A percentile compares a stretch with the other conserved stretches of the same genome.
phyloP scores from a whole-genome alignment of 2,113 vertebrate species.

The Nannobrachium achirus region DNA sequence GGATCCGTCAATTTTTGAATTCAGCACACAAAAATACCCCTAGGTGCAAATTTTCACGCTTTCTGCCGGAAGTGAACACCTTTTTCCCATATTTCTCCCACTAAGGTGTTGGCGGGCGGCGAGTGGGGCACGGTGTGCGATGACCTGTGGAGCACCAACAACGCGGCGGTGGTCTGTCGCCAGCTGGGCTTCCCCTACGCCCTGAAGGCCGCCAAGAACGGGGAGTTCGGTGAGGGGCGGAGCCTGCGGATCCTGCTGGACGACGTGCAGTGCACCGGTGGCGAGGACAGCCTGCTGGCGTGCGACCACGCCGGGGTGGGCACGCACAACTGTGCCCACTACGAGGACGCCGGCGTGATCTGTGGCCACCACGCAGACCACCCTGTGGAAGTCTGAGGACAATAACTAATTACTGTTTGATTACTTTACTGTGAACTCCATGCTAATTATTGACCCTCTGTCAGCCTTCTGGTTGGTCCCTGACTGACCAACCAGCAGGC shows the following conservation, averaged over 20 bases:
- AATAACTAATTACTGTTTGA: no score
- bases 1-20: no score
- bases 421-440: neutral
- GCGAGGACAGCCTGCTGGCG: constrained; percentile 84
- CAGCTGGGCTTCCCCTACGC: constrained; percentile 87
- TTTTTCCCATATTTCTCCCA: no score
- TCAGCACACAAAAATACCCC: no score
- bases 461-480: no score
- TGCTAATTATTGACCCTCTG: no score
- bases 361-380: constrained; percentile 74
- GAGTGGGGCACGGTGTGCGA: constrained; percentile 94
- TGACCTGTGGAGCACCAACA: constrained; percentile 83
- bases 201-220: constrained; percentile 83
- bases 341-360: constrained; percentile 91
- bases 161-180: constrained; percentile 86
- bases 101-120: constrained; percentile 82
- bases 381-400: constrained; percentile 26
- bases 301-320: constrained; percentile 83
- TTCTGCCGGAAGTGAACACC: no score
- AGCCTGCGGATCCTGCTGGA: constrained; percentile 87
- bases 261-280: constrained; percentile 86
- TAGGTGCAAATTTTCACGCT: no score
- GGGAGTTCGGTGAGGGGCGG: constrained; percentile 87
- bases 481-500: no score
- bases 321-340: constrained; percentile 86